These are phyloP conservation scores for Onychomys torridus DNA, from an alignment of 2,797 vertebrate species.

Conservation along the genomic window DNA sequence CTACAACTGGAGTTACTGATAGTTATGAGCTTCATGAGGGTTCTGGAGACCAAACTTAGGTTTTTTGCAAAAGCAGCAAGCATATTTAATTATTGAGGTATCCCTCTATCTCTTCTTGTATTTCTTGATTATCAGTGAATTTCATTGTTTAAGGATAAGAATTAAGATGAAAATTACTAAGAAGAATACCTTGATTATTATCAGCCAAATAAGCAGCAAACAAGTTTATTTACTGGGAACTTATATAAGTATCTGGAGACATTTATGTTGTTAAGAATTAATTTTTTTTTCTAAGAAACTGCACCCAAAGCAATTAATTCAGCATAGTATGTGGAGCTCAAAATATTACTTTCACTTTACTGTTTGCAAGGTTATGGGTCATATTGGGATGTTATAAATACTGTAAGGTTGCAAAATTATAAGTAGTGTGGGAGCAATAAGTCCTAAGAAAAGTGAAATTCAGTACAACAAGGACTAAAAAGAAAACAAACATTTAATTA, in stretches of 20 bases:
- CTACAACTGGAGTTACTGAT: background rate
- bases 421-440: background rate
- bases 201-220: background rate
- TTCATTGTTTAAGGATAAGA: slow-evolving; percentile 8
- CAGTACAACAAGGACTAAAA: background rate
- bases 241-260: slow-evolving; percentile 12
- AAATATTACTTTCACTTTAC: background rate
- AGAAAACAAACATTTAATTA: background rate
- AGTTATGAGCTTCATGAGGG: no score
- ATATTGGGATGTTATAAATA: background rate
- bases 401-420: background rate
- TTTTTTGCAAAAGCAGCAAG: background rate
- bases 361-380: background rate
- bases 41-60: background rate
- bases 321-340: background rate
- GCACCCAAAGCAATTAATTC: background rate
- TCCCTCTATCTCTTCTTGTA: background rate
- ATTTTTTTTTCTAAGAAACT: slow-evolving; percentile 8
- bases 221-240: background rate
- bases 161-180: slow-evolving; percentile 8
- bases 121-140: slow-evolving; percentile 25
- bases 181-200: background rate
- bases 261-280: background rate
- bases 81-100: background rate
- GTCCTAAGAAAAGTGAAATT: slow-evolving; percentile 17